Evolutionary conservation across 35 echinoderm and acorn worm species (phyloP).

Genomic region (Acanthaster planci): DNA sequence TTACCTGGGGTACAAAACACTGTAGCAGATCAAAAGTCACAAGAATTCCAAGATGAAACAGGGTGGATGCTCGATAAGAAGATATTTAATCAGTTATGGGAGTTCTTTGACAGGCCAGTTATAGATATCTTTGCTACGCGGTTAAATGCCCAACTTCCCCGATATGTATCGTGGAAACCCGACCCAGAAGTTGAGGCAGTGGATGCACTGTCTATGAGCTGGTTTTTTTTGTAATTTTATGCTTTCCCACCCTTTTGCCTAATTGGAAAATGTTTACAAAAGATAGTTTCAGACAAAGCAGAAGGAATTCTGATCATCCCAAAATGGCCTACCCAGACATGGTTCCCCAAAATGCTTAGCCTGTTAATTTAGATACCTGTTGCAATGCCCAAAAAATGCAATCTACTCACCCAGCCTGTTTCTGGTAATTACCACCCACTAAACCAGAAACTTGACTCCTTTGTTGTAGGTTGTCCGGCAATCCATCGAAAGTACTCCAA

Average conservation of each 20-base stretch:
- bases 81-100: conserved; percentile 48
- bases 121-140: conserved; percentile 81
- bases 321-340: conserved; percentile 84
- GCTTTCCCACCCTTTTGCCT: conserved; percentile 67
- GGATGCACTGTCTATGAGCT: conserved; percentile 72
- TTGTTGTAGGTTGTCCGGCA: conserved; percentile 72
- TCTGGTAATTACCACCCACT: too few relatives aligned
- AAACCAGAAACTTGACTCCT: too few relatives aligned
- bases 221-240: conserved; percentile 58
- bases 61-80: conserved; percentile 74
- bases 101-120: conserved; percentile 37
- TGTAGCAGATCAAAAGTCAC: conserved; percentile 60
- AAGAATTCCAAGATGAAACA: conserved; percentile 59
- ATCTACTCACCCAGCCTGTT: too few relatives aligned
- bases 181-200: conserved; percentile 65
- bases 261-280: conserved; percentile 63
- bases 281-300: conserved; percentile 47
- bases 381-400: too few relatives aligned
- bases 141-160: conserved; percentile 51
- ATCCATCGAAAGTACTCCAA: conserved; percentile 40
- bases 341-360: conserved; percentile 61
- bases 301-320: conserved; percentile 67
- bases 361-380: conserved; percentile 45
- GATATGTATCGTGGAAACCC: too few relatives aligned
- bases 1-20: conserved; percentile 54